Evolutionary conservation across 2,888 invertebrate species (phyloP).

Genomic region (Cephus pulcher): DNA sequence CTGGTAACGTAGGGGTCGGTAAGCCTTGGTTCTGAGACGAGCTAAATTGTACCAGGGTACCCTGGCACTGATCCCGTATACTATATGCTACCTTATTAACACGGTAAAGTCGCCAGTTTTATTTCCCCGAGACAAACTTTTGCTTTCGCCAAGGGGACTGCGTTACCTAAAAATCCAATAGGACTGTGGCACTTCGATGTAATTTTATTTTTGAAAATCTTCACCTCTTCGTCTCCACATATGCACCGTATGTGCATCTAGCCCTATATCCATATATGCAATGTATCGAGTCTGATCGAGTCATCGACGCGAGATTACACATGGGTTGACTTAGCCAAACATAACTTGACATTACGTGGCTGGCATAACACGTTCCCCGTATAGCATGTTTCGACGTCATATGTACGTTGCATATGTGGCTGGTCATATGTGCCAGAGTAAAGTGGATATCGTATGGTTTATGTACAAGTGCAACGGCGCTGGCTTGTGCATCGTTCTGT

Average conservation of each 20-base stretch:
- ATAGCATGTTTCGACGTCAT: not conserved
- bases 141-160: too few relatives aligned
- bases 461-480: constrained; percentile 5
- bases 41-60: not conserved
- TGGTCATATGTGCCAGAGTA: not conserved
- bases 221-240: not conserved
- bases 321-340: constrained; percentile 12
- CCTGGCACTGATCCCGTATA: not conserved
- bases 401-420: not conserved
- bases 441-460: constrained; percentile 19
- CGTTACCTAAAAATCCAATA: too few relatives aligned
- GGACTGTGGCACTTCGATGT: not conserved
- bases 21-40: not conserved
- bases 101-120: not conserved
- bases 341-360: constrained; percentile 10
- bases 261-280: not conserved
- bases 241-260: not conserved
- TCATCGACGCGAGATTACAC: not conserved
- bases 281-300: not conserved
- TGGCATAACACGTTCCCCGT: not conserved
- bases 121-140: not conserved
- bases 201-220: not conserved
- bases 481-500: not conserved
- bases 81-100: not conserved
- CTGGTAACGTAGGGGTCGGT: too few relatives aligned